Evolutionary conservation across 2,797 vertebrate species (phyloP), one percentile per base, ranked within the genome.

Genomic region (Typhlichthys eigenmanni): DNA sequence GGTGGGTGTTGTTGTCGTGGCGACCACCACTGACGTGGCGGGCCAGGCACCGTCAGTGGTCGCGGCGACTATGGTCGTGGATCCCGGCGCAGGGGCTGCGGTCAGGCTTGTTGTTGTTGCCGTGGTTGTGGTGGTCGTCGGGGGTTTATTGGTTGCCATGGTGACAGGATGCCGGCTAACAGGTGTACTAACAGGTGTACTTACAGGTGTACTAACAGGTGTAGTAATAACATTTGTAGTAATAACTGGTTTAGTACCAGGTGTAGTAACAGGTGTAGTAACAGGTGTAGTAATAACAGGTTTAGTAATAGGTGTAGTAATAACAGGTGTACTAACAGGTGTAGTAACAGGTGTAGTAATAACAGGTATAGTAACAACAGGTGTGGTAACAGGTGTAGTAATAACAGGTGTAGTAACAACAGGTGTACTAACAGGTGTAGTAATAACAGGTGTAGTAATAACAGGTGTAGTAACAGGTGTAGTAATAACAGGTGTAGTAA

Each of bases 1-100:
- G 47, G 84, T 88, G 45, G 63, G 10, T 0, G 51, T 70, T 2
- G 67, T 71, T 45, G 61, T 50, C 12, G 1, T 5, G 17, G 58
- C 6, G 0, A 34, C 32, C 32, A 4, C 32, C 6, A 6, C 32
- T 1, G 32, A 34, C 32, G 32, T 34, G 4, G 34, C 34, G 34
- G 34, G 34, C 34, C 34, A 5, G 7, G 34, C 7, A 34, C 34
- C 34, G 7, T 5, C 34, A 34, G 5, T 34, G 7, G 34, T 34
- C 34, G 34, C 5, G 9, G 11, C 0, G 51, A 69, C 2, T 19
- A 19, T 19, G 19, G 19, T 19, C 19, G 19, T 19, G 19, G 19
- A 19, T 19, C 19, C 19, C 19, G 19, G 19, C 19, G 19, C 19
- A 19, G 19, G 19, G 19, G 19, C 19, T 19, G 2, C 2, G 19